Evolutionary conservation across 2,113 vertebrate genomes (phyloP).

Genomic region (Bos javanicus): DNA sequence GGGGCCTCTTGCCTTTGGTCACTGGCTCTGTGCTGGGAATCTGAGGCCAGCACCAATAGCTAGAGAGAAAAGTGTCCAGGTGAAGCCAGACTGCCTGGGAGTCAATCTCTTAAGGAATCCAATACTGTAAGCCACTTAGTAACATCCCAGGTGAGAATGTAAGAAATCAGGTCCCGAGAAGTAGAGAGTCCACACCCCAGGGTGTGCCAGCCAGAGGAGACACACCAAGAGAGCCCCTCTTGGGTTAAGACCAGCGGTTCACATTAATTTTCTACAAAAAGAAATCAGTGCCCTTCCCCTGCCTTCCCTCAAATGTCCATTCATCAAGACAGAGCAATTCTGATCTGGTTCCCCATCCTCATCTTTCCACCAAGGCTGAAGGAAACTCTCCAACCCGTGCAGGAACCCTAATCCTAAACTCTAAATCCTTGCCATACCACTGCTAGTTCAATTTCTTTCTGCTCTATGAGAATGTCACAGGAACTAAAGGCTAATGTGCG

Average conservation of each 20-base stretch:
- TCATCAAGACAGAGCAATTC: background rate
- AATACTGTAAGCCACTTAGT: background rate
- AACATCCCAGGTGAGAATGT: background rate
- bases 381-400: background rate
- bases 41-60: background rate
- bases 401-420: background rate
- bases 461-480: constrained; percentile 3
- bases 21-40: background rate
- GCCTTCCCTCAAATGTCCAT: background rate
- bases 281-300: background rate
- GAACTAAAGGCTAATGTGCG: background rate
- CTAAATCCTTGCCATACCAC: background rate
- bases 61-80: background rate
- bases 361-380: background rate
- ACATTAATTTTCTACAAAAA: background rate
- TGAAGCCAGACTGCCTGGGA: background rate
- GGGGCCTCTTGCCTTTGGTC: background rate
- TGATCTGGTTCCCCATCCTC: background rate
- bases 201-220: background rate
- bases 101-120: background rate
- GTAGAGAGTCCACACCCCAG: background rate
- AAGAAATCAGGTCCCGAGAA: background rate
- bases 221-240: background rate
- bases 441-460: constrained; percentile 3
- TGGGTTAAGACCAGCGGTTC: background rate